These are phyloP conservation scores for Synanthedon formicaeformis DNA, from an alignment of 2,888 invertebrate species.

Conservation along the genomic window DNA sequence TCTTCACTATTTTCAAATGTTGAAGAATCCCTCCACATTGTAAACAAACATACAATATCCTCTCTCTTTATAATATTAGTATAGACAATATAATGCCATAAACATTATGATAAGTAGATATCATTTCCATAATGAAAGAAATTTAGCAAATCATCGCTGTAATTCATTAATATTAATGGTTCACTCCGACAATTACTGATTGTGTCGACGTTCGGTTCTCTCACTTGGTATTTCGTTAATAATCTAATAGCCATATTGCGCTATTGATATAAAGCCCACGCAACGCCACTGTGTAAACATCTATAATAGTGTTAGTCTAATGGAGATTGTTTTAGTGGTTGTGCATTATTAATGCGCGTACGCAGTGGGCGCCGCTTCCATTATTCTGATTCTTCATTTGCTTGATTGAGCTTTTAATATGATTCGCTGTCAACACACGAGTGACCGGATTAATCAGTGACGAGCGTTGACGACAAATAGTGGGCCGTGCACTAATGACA, in stretches of 20 bases:
- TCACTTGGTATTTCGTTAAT: not conserved
- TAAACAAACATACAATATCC: too few relatives aligned
- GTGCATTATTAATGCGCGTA: constrained; percentile 69
- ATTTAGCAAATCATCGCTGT: constrained; percentile 53
- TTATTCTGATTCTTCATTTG: constrained; percentile 70
- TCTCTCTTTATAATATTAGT: not conserved
- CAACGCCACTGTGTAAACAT: constrained; percentile 28
- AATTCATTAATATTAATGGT: constrained; percentile 27
- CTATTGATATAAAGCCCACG: not conserved
- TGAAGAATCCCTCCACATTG: too few relatives aligned
- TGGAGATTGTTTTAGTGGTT: constrained; percentile 65
- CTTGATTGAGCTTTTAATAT: constrained; percentile 71
- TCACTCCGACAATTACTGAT: constrained; percentile 13
- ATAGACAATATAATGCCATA: constrained; percentile 2
- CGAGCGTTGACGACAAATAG: constrained; percentile 54
- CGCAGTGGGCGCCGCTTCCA: constrained; percentile 60
- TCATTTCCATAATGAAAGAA: constrained; percentile 30
- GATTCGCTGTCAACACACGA: constrained; percentile 59
- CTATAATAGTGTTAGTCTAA: constrained; percentile 60
- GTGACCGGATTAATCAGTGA: constrained; percentile 53
- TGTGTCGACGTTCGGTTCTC: not conserved
- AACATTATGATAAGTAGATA: not conserved
- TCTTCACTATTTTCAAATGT: too few relatives aligned
- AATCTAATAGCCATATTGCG: not conserved
- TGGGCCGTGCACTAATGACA: constrained; percentile 39